Percentiles rank a stretch among this genome's conserved stretches.
Evolutionary conservation across 2,888 invertebrate species (phyloP).

Genomic region (Agonopterix arenella): DNA sequence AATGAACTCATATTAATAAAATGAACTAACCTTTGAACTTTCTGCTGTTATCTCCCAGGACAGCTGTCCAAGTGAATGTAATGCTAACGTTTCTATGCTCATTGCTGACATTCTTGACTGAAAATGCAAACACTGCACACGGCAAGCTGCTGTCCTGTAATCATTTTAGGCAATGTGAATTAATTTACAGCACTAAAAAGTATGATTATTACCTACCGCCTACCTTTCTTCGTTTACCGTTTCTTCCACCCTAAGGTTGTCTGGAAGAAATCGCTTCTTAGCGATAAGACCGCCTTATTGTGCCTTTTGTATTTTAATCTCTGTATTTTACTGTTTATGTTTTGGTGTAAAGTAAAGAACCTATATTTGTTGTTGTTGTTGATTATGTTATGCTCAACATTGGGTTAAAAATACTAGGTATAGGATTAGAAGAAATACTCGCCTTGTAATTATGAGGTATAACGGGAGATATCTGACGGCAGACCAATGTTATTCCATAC

Average conservation of each 20-base stretch:
- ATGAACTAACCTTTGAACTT: constrained; percentile 43
- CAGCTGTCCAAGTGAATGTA: constrained; percentile 94
- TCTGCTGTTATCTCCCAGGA: constrained; percentile 60
- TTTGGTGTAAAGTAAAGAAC: too few relatives aligned
- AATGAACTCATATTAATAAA: neutral
- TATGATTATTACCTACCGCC: too few relatives aligned
- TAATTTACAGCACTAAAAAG: too few relatives aligned
- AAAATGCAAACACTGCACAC: constrained; percentile 92
- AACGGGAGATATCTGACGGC: constrained; percentile 94
- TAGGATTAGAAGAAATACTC: constrained; percentile 18
- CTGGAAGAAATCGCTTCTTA: too few relatives aligned
- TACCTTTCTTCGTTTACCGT: too few relatives aligned
- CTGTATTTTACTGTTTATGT: too few relatives aligned
- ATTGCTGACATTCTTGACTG: constrained; percentile 83
- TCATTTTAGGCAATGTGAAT: neutral
- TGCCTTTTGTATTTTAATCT: too few relatives aligned
- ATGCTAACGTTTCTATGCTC: constrained; percentile 87
- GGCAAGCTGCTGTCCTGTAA: constrained; percentile 90
- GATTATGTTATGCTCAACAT: too few relatives aligned
- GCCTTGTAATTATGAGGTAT: constrained; percentile 96
- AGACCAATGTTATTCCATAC: constrained; percentile 85
- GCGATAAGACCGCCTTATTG: too few relatives aligned
- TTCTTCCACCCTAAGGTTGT: too few relatives aligned
- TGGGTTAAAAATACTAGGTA: too few relatives aligned
- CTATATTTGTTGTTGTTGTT: too few relatives aligned